These are phyloP conservation scores for Cebidichthys violaceus DNA, from an alignment of 2,113 vertebrate genomes.

Conservation along the genomic window DNA sequence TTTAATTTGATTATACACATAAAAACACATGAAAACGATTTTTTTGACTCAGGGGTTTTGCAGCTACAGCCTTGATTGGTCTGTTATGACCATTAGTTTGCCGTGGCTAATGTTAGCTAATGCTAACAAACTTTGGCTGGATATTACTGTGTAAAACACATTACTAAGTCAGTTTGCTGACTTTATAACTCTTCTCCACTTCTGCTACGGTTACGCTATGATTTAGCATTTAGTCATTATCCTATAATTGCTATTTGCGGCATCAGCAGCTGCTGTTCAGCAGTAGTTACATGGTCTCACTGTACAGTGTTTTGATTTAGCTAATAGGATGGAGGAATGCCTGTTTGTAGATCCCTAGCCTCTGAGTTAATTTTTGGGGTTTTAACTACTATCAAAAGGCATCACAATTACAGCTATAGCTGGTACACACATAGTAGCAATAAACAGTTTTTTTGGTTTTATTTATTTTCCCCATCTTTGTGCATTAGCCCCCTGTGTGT, in stretches of 20 bases:
- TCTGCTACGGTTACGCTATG: background rate
- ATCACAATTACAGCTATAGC: background rate
- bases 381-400: background rate
- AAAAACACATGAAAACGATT: too few species aligned
- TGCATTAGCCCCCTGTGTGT: slow-evolving; percentile 38
- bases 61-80: background rate
- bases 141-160: too few species aligned
- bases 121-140: too few species aligned
- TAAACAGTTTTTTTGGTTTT: slow-evolving; percentile 19
- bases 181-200: background rate
- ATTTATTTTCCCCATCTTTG: slow-evolving; percentile 45
- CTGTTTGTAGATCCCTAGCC: background rate
- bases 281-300: background rate
- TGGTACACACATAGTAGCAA: slow-evolving; percentile 6
- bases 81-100: background rate
- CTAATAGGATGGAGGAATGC: background rate
- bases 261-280: background rate
- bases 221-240: slow-evolving; percentile 5
- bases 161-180: background rate
- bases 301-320: background rate
- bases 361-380: background rate
- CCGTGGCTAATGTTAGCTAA: too few species aligned
- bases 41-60: too few species aligned
- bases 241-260: background rate
- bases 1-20: too few species aligned